phyloP scores from a whole-genome alignment of 2,797 vertebrate species.

The Setipinna tenuifilis region DNA sequence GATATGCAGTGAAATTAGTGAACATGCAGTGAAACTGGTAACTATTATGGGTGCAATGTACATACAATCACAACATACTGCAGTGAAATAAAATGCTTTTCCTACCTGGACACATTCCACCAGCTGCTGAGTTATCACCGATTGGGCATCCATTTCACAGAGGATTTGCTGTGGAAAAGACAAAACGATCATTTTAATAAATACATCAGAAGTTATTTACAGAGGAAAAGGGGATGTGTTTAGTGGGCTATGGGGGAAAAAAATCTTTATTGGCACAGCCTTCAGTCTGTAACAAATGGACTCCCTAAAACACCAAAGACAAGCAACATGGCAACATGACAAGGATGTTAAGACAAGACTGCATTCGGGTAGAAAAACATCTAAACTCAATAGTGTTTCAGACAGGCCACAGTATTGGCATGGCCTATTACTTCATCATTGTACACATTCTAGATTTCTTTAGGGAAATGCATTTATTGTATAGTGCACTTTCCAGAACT shows the following conservation, averaged over 20 bases:
- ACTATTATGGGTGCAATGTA: not conserved
- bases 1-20: too few species aligned
- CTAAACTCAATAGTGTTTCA: too few species aligned
- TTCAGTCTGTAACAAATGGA: not conserved
- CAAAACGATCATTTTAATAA: not conserved
- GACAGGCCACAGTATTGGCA: too few species aligned
- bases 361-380: too few species aligned
- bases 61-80: not conserved
- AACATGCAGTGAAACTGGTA: too few species aligned
- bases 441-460: too few species aligned
- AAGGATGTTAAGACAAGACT: too few species aligned
- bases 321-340: not conserved
- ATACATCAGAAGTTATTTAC: not conserved
- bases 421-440: too few species aligned
- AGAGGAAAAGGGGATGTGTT: not conserved
- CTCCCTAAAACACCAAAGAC: not conserved
- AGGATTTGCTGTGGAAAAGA: not conserved
- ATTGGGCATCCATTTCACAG: not conserved
- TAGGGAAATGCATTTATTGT: too few species aligned
- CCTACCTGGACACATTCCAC: slow-evolving; percentile 11
- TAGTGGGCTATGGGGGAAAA: not conserved
- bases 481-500: too few species aligned
- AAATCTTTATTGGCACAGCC: not conserved
- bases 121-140: slow-evolving; percentile 5
- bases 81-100: not conserved